Evolutionary conservation across 1,140 invertebrate species (phyloP), one percentile per base, ranked within the genome.

Genomic region (Drosophila elegans): DNA sequence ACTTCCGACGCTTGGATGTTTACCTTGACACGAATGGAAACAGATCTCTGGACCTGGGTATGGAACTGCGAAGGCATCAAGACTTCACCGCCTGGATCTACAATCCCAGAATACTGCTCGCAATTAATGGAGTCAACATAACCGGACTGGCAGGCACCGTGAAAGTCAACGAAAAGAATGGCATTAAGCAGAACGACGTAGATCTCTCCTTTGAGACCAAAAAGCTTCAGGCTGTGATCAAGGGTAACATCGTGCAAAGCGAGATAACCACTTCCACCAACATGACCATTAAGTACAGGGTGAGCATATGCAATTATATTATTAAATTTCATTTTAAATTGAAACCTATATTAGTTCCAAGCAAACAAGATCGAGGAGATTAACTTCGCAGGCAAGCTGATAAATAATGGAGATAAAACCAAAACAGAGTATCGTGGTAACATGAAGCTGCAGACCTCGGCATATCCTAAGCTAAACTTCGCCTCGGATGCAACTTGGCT

Each of bases 401-500:
- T 94, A 3, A 95, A 97, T 88, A 94, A 94, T 42, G 94, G 95
- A 0, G 67, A 93, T 34, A 92, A 92, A 10, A 94, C 93, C 0
- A 94, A 94, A 80, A 94, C 94, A 0, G 93, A 96, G 56, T 93
- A 95, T 12, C 93, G 94, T 42, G 95, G 94, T 0, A 94, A 95
- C 62, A 82, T 96, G 45, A 94, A 95, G 38, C 91, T 97, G 42
- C 93, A 95, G 21, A 96, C 95, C 9, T 95, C 95, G 0, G 95
- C 96, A 0, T 97, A 97, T 93, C 95, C 96, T 0, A 94, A 95
- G 52, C 94, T 96, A 6, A 96, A 97, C 85, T 95, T 96, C 53
- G 94, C 95, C 32, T 92, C 95, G n/a, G 94, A 94, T 7, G 88
- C 95, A 0, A 95, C 88, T 1, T 92, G 86, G 79, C 57, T 90